Evolutionary conservation across 2,113 vertebrate species (phyloP), one percentile per base, ranked within the genome.

Genomic region (Lathamus discolor): DNA sequence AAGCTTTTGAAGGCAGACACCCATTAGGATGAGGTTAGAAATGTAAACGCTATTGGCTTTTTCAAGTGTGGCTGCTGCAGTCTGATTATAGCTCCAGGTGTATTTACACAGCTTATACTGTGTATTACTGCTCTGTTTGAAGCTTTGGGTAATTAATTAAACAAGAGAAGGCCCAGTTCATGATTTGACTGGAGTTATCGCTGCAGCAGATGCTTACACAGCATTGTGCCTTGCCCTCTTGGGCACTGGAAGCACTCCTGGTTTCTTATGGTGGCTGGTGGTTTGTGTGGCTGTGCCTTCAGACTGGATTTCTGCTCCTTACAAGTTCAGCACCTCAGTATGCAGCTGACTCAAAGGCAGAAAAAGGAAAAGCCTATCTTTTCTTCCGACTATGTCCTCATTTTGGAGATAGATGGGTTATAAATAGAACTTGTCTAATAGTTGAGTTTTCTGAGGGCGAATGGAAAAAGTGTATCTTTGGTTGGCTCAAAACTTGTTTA

Each of bases 41-140:
- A 77, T 27, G 10, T 59, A 81, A 82, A 43, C 54, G 7, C 46
- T 64, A 18, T 8, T 9, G 48, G 7, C 5, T 63, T 24, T 75
- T 83, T 63, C 23, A 39, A 20, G 9, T 28, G 18, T 33, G 27
- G 29, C 44, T 83, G 67, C 37, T 84, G 16, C 27, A 68, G 24
- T 9, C 61, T 79, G 28, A 17, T 49, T 69, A 29, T 12, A 87
- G 54, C 27, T 85, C 24, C 44, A n/a, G 28, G 19, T 31, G 6
- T 48, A 33, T 66, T 76, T 61, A 23, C 0, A 0, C 0, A 0
- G 27, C 5, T 3, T 29, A 7, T 59, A 17, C 17, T 33, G 24
- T 62, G 9, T 57, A 7, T 80, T 57, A 16, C 25, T 66, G 44
- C 37, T 33, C 10, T 29, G 5, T 39, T 64, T 64, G 44, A 79